phyloP scores from a whole-genome alignment of 2,113 vertebrate species.

The Hucho hucho region DNA sequence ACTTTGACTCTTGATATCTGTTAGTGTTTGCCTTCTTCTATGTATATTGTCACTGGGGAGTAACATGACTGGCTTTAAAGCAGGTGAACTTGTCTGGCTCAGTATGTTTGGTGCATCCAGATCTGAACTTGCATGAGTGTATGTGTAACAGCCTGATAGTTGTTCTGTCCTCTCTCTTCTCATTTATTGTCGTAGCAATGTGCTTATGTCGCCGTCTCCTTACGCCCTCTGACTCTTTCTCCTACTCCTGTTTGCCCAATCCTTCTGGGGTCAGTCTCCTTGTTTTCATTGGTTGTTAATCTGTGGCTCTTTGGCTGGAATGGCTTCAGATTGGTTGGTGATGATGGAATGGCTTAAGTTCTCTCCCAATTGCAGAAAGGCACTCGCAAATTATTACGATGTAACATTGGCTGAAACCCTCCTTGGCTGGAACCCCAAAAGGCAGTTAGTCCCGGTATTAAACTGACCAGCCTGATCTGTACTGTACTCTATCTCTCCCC shows the following conservation, averaged over 20 bases:
- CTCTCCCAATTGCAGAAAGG: not conserved
- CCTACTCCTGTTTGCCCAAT: constrained; percentile 18
- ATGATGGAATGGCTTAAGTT: constrained; percentile 17
- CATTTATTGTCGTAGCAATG: constrained; percentile 12
- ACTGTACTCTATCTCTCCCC: constrained; percentile 54
- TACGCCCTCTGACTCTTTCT: constrained; percentile 11
- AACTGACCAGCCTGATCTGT: constrained; percentile 37
- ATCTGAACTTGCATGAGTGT: constrained; percentile 48
- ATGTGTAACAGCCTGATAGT: constrained; percentile 26
- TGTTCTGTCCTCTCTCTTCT: constrained; percentile 28
- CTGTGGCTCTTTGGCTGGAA: constrained; percentile 54
- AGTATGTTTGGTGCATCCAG: constrained; percentile 41
- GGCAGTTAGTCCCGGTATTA: too few species aligned
- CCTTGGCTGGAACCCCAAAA: constrained; percentile 20
- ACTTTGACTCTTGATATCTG: not conserved
- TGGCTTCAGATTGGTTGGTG: constrained; percentile 56
- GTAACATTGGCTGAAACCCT: not conserved
- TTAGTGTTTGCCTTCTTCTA: constrained; percentile 29
- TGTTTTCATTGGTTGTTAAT: constrained; percentile 34
- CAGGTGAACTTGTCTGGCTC: constrained; percentile 25
- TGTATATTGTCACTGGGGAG: constrained; percentile 18
- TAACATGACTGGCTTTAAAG: constrained; percentile 33
- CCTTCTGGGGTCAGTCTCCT: constrained; percentile 34
- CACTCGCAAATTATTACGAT: not conserved
- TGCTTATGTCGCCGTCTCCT: constrained; percentile 17